phyloP scores from a whole-genome alignment of 2,888 invertebrate genomes.

The Augiades crinisus region DNA sequence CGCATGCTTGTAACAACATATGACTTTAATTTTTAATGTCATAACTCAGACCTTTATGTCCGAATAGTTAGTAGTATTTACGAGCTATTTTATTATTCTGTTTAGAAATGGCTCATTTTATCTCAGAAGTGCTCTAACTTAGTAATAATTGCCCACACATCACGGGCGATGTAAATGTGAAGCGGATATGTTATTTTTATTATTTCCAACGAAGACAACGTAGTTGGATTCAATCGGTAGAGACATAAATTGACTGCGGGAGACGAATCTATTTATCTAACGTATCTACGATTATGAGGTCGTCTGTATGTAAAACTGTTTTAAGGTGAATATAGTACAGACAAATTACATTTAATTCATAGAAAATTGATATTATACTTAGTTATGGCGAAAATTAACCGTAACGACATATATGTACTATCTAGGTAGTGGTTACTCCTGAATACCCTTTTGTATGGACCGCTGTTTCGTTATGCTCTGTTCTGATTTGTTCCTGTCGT shows the following conservation, averaged over 20 bases:
- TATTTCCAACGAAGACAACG: constrained; percentile 12
- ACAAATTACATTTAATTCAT: too few species aligned
- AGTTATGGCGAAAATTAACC: too few species aligned
- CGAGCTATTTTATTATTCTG: not conserved
- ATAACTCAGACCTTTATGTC: not conserved
- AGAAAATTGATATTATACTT: too few species aligned
- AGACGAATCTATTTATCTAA: not conserved
- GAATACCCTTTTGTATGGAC: too few species aligned
- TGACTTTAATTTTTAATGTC: too few species aligned
- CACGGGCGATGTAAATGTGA: constrained; percentile 5
- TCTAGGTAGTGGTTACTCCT: too few species aligned
- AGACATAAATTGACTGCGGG: not conserved
- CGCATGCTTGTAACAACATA: too few species aligned
- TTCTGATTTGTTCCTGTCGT: too few species aligned
- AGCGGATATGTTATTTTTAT: constrained; percentile 26
- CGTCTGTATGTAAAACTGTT: not conserved
- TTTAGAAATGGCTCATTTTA: constrained; percentile 12
- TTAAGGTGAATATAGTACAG: too few species aligned
- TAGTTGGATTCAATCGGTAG: not conserved
- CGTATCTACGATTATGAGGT: not conserved
- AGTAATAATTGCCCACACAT: constrained; percentile 15
- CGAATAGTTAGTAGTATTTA: not conserved
- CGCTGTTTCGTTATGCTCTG: too few species aligned
- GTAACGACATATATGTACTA: too few species aligned
- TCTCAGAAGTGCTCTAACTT: not conserved